Evolutionary conservation across 2,888 invertebrate species (phyloP), one percentile per base, ranked within the genome.

Genomic region (Caenorhabditis zanzibari): DNA sequence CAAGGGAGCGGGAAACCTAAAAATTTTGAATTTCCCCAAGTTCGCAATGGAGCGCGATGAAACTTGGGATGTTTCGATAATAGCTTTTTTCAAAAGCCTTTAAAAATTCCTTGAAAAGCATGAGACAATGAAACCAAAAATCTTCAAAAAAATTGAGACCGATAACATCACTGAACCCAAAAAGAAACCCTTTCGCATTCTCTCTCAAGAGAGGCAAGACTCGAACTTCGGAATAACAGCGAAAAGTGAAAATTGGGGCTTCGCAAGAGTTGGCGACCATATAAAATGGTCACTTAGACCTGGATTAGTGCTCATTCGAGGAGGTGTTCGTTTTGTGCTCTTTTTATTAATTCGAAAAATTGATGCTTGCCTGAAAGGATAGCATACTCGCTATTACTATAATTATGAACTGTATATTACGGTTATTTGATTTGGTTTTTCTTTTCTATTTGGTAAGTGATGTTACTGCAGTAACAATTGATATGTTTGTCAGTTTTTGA

Each of bases 161-260:
- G 76, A 76, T 76, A 76, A 52, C 76, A 76, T 49, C 64, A 66
- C 41, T 44, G 54, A 74, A 56, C 76, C 59, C 41, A 52, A 66
- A 58, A 59, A 68, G 69, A 76, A 76, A 58, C 76, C 76, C 69
- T 76, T 76, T 59, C 22, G 38, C 32, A 32, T 7, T 32, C 32
- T 32, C 32, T 4, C 32, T 32, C 7, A 7, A 32, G 26, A 38
- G 28, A 41, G 44, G 35, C n/a, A 49, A 66, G 47, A 69, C 22
- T 47, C 66, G 69, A 68, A 69, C 76, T 76, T 76, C 66, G 54
- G 76, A 76, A 76, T 69, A 76, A 69, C 68, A 76, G 41, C 68
- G 56, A 59, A 76, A 64, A 66, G 56, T 56, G 47, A 35, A 35
- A 44, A 38, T 14, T 44, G 56, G 28, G 74, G 74, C 74, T 75